phyloP scores from a whole-genome alignment of 2,888 invertebrate genomes.

The Shargacucullia verbasci region DNA sequence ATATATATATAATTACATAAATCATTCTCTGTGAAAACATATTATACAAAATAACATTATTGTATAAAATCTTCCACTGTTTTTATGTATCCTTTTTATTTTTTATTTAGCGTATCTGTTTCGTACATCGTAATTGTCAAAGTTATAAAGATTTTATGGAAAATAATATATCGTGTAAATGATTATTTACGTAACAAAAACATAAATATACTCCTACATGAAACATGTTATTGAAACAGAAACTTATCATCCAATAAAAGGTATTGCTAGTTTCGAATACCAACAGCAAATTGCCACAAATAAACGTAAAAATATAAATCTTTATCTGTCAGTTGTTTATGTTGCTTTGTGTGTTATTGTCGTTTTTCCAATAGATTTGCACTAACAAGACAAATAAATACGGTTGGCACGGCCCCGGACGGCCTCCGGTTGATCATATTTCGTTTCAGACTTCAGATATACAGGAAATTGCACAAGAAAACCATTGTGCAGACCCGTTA shows the following conservation, averaged over 20 bases:
- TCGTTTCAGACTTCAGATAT: conserved; percentile 66
- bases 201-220: conserved; percentile 5
- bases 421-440: conserved; percentile 73
- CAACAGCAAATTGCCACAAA: conserved; percentile 40
- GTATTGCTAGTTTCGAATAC: conserved; percentile 35
- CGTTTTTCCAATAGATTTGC: conserved; percentile 80
- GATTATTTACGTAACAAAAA: conserved; percentile 1
- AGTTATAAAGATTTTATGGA: conserved; percentile 31
- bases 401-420: conserved; percentile 60
- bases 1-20: too few relatives aligned
- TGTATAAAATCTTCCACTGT: too few relatives aligned
- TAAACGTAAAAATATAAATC: conserved; percentile 55
- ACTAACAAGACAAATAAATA: conserved; percentile 81
- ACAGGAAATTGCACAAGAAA: conserved; percentile 68
- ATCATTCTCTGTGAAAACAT: too few relatives aligned
- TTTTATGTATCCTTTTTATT: too few relatives aligned
- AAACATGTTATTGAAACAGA: conserved; percentile 27
- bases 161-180: conserved; percentile 10
- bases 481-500: conserved; percentile 45
- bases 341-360: conserved; percentile 61
- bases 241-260: conserved; percentile 42
- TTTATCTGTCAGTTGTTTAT: conserved; percentile 57
- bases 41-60: too few relatives aligned
- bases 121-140: too few relatives aligned
- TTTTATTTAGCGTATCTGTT: too few relatives aligned